Conservation (phyloP, 2,888 invertebrate species). For the Elaeidobius kamerunicus region DNA sequence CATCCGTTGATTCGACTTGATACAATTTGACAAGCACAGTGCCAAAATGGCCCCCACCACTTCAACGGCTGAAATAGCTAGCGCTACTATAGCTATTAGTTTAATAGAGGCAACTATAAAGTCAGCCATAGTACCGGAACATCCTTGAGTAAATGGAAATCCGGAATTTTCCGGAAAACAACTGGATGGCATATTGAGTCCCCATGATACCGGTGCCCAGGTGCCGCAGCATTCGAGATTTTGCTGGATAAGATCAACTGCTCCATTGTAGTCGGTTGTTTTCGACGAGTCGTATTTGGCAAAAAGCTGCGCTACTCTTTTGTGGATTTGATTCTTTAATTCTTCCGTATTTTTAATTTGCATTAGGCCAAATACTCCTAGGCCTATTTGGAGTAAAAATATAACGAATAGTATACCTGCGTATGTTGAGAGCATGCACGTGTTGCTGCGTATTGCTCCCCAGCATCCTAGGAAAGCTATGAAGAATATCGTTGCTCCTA, state of each 20-base stretch:
- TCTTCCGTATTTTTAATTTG: not conserved
- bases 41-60: slow-evolving; percentile 14
- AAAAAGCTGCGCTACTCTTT: not conserved
- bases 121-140: not conserved
- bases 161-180: not conserved
- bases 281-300: not conserved
- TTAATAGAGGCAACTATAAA: slow-evolving; percentile 2
- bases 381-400: not conserved
- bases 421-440: not conserved
- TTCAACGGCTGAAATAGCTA: slow-evolving; percentile 12
- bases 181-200: not conserved
- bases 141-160: not conserved
- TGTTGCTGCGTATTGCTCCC: not conserved
- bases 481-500: slow-evolving; percentile 12
- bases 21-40: slow-evolving; percentile 10
- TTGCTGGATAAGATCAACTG: slow-evolving; percentile 12
- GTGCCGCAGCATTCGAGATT: slow-evolving; percentile 11
- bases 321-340: not conserved
- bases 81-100: slow-evolving; percentile 13
- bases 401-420: not conserved
- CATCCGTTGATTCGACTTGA: not conserved
- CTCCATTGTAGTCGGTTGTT: not conserved
- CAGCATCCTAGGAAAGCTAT: slow-evolving; percentile 17
- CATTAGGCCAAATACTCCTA: not conserved
- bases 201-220: not conserved